Evolutionary conservation across 1,140 invertebrate species (phyloP).

Genomic region (Popillia japonica): DNA sequence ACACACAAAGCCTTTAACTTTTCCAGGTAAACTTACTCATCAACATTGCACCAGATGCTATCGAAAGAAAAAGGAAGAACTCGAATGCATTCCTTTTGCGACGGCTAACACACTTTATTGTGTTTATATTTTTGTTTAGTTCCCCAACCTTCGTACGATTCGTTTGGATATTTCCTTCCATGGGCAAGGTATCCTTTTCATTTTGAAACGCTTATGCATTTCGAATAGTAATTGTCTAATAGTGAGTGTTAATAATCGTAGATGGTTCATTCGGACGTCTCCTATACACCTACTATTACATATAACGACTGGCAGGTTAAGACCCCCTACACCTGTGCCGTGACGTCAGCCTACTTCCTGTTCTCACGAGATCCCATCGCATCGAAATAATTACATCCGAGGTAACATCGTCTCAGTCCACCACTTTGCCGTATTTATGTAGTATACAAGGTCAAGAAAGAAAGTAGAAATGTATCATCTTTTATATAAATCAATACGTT

Average conservation of each 20-base stretch:
- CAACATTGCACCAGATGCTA: slow-evolving; percentile 9
- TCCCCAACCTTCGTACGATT: background rate
- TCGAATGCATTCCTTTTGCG: background rate
- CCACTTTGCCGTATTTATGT: slow-evolving; percentile 39
- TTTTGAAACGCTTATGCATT: background rate
- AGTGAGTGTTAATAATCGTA: slow-evolving; percentile 8
- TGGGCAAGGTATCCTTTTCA: background rate
- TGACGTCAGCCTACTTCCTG: slow-evolving; percentile 58
- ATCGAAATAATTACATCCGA: slow-evolving; percentile 60
- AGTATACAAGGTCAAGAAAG: slow-evolving; percentile 24
- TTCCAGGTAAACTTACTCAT: slow-evolving; percentile 14
- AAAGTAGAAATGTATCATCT: slow-evolving; percentile 38
- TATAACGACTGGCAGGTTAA: slow-evolving; percentile 51
- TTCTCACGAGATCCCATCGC: slow-evolving; percentile 60
- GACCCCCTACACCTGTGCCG: slow-evolving; percentile 55
- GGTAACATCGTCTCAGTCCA: slow-evolving; percentile 55
- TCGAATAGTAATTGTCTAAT: slow-evolving; percentile 5
- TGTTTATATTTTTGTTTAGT: background rate
- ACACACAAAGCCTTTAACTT: slow-evolving; percentile 4
- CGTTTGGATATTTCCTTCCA: background rate
- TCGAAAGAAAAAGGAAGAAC: background rate
- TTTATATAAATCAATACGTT: slow-evolving; percentile 28
- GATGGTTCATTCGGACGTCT: slow-evolving; percentile 21
- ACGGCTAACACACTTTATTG: background rate
- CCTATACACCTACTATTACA: slow-evolving; percentile 43